A percentile compares a stretch with the other conserved stretches of the same genome.
phyloP scores from a whole-genome alignment of 2,888 invertebrate genomes.

The Griposia aprilina region DNA sequence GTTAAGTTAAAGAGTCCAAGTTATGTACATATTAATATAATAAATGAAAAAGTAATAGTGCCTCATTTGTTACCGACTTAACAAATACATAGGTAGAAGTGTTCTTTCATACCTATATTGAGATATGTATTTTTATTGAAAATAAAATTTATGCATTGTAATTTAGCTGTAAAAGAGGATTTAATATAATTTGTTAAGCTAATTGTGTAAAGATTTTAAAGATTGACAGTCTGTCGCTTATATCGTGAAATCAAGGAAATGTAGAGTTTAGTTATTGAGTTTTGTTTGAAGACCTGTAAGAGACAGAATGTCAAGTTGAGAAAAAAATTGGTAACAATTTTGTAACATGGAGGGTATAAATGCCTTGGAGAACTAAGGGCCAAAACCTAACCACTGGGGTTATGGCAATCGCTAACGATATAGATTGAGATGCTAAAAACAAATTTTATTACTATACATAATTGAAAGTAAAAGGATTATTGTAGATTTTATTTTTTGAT shows the following conservation, averaged over 20 bases:
- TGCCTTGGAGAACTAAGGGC: slow-evolving; percentile 74
- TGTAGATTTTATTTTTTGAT: slow-evolving; percentile 91
- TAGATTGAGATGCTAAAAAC: slow-evolving; percentile 82
- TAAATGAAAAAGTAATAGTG: slow-evolving; percentile 81
- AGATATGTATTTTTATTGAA: slow-evolving; percentile 88
- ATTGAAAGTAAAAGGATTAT: slow-evolving; percentile 85
- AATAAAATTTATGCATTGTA: slow-evolving; percentile 88
- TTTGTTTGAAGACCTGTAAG: slow-evolving; percentile 64
- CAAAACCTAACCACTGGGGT: slow-evolving; percentile 56
- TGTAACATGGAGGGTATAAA: slow-evolving; percentile 73
- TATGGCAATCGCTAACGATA: slow-evolving; percentile 65
- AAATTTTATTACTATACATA: slow-evolving; percentile 86
- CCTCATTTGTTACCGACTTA: slow-evolving; percentile 89
- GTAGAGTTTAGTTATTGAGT: slow-evolving; percentile 62
- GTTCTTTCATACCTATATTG: slow-evolving; percentile 85
- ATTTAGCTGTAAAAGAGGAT: slow-evolving; percentile 88
- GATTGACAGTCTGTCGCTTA: slow-evolving; percentile 77
- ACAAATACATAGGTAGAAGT: slow-evolving; percentile 85
- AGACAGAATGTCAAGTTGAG: slow-evolving; percentile 71
- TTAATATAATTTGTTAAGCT: slow-evolving; percentile 90
- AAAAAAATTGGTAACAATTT: slow-evolving; percentile 65
- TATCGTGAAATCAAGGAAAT: slow-evolving; percentile 67
- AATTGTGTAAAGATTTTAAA: slow-evolving; percentile 83
- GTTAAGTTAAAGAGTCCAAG: slow-evolving; percentile 77
- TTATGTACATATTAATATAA: slow-evolving; percentile 74